Evolutionary conservation across 30 jellyfish, hydroid and myxozoan genomes (phyloP), one percentile per base, ranked within the genome.

Genomic region (Clytia hemisphaerica): DNA sequence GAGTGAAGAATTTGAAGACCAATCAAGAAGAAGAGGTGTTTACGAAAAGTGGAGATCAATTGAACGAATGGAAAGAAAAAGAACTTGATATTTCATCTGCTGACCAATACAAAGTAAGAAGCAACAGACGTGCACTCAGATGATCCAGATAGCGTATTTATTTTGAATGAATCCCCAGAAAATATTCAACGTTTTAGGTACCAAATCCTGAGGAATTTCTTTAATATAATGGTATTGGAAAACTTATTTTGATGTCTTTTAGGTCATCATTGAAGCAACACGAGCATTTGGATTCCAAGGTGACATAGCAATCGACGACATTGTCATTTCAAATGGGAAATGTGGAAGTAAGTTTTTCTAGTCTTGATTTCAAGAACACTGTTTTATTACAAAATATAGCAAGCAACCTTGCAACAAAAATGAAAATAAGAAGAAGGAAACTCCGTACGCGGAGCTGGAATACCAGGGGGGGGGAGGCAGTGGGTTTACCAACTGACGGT

Each of bases 261-360:
- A 73, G 84, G 48, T 73, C 4, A 37, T 58, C 0, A 57, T 73
- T 45, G 84, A 73, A 28, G 91, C 79, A n/a, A 77, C 59, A 34
- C 80, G 94, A 15, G 94, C 83, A 22, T 51, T 3, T 22, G 82
- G 85, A 15, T 81, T 37, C 59, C 64, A 65, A 55, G 85, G 88
- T 0, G 94, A 81, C 54, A 60, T 73, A 22, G 94, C 88, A 15
- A 58, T 81, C 27, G 94, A 81, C 62, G 94, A 81, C 58, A 67
- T 81, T 10, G 35, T 19, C 22, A 29, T 81, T 35, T 19, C 6
- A 37, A 67, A 36, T 36, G 88, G 83, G 3, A 7, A 61, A 0
- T 78, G 93, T 25, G 2, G 54, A 12, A 42, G 54, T 19, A 42
- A 19, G 18, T 42, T 57, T 0, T 57, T 57, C 0, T 29, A 57